These are phyloP conservation scores for Ophion ellenae DNA, from an alignment of 2,888 invertebrate species.

Conservation along the genomic window DNA sequence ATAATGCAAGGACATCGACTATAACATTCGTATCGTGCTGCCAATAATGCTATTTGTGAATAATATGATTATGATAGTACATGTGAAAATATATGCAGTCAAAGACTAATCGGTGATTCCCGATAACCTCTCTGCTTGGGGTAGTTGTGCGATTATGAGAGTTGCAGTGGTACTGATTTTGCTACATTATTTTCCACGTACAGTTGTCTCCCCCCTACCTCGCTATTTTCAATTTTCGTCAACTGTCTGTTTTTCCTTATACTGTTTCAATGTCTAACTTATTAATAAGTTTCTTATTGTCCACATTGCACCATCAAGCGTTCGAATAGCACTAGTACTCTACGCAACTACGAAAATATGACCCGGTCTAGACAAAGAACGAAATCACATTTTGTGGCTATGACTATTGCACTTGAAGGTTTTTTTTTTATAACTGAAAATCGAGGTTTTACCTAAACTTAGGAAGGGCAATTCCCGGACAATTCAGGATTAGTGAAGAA, in stretches of 20 bases:
- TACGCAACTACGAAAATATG: no score
- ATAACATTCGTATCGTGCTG: slow-evolving; percentile 12
- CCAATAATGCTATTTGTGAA: not conserved
- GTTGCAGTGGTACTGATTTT: slow-evolving; percentile 12
- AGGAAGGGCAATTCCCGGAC: no score
- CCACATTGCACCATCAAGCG: no score
- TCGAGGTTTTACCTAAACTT: no score
- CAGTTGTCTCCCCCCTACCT: slow-evolving; percentile 6
- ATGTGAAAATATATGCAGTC: slow-evolving; percentile 9
- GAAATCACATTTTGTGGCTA: no score
- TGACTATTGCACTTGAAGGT: no score
- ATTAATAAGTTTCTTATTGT: no score
- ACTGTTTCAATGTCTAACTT: not conserved
- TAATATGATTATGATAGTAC: slow-evolving; percentile 15
- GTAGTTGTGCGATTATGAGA: slow-evolving; percentile 56
- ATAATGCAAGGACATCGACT: not conserved
- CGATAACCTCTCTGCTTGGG: slow-evolving; percentile 70
- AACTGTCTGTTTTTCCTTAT: not conserved
- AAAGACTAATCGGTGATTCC: slow-evolving; percentile 42
- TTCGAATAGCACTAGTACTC: no score
- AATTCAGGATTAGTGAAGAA: no score
- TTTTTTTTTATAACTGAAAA: no score
- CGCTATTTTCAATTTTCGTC: no score
- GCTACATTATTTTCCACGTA: slow-evolving; percentile 19
- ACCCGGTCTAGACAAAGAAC: no score